Evolutionary conservation across 2,888 invertebrate species (phyloP).

Genomic region (Rutpela maculata): DNA sequence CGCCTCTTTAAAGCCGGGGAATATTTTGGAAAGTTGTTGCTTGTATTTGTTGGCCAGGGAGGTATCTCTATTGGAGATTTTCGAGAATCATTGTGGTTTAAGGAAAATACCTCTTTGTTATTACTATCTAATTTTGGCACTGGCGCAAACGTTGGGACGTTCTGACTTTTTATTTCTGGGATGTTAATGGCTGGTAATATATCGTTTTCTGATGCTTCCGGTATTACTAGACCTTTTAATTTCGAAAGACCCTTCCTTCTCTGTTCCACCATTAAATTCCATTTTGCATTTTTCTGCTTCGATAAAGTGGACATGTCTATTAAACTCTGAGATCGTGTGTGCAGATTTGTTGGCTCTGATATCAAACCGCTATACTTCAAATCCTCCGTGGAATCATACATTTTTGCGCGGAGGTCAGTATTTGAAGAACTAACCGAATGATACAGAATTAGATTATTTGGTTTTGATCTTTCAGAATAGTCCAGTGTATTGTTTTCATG

Average conservation of each 20-base stretch:
- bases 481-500: constrained; percentile 23
- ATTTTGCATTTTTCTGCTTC: constrained; percentile 72
- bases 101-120: constrained; percentile 54
- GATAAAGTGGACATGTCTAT: constrained; percentile 71
- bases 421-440: constrained; percentile 61
- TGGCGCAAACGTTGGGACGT: constrained; percentile 64
- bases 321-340: constrained; percentile 75
- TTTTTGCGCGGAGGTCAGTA: constrained; percentile 60
- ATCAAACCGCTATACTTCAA: constrained; percentile 50
- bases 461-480: constrained; percentile 39
- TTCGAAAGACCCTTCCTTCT: constrained; percentile 89
- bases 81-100: constrained; percentile 39
- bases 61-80: constrained; percentile 65
- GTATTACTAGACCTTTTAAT: constrained; percentile 91
- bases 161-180: constrained; percentile 86
- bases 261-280: constrained; percentile 87
- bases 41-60: constrained; percentile 70
- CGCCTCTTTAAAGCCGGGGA: constrained; percentile 89
- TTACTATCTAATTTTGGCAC: constrained; percentile 57
- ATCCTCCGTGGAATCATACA: constrained; percentile 58
- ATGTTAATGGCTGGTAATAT: constrained; percentile 81
- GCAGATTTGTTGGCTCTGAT: constrained; percentile 61
- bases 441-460: constrained; percentile 44
- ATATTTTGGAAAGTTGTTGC: constrained; percentile 83
- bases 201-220: constrained; percentile 78